Base-by-base conservation (phyloP, 2,888 invertebrate species). In the Agrilus cyanescens region DNA sequence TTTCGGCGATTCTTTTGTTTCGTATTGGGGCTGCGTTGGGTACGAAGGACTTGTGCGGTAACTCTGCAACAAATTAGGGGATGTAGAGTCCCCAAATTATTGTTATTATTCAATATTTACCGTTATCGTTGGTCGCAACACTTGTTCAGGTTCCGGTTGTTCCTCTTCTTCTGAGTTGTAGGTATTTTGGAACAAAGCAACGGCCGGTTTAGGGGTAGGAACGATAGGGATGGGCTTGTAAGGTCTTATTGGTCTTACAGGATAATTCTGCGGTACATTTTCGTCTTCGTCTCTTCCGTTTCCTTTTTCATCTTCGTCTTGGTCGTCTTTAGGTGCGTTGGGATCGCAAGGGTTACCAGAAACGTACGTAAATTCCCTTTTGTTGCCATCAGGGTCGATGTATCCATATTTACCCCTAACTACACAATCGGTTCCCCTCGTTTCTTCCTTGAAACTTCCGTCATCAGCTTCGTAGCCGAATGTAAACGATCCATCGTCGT, bases 331-430 rank as follows among this genome's bases (percentile, higher is more conserved):
- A 0, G 80, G 80, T n/a, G 82, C 82, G 65, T 85, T 86, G 6
- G 86, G 86, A 59, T 87, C 86, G 60, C 87, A 87, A 1, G 86
- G 85, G 62, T 87, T 86, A 14, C 87, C 87, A 16, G 85, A 85
- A 1, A 86, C 86, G 66, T 88, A 88, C 4, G 84, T 85, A 67
- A 88, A 87, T 64, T 88, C 87, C 51, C 87, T 68, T 58, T 85
- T 85, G 68, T 86, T 85, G 52, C 88, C 88, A 53, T 86, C 85
- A 1, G 87, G 87, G 66, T 88, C 88, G 10, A 88, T 71, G 69
- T 88, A 88, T 15, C 88, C 88, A 64, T 88, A 88, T 63, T 87
- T 87, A 40, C 88, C 88, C 46, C 86, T 75, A 4, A 87, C 87
- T 0, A 88, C 85, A 62, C 87, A 88, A 66, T 88, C 87, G 1